Evolutionary conservation across 2,797 vertebrate species (phyloP), one percentile per base, ranked within the genome.

Genomic region (Selene dorsalis): DNA sequence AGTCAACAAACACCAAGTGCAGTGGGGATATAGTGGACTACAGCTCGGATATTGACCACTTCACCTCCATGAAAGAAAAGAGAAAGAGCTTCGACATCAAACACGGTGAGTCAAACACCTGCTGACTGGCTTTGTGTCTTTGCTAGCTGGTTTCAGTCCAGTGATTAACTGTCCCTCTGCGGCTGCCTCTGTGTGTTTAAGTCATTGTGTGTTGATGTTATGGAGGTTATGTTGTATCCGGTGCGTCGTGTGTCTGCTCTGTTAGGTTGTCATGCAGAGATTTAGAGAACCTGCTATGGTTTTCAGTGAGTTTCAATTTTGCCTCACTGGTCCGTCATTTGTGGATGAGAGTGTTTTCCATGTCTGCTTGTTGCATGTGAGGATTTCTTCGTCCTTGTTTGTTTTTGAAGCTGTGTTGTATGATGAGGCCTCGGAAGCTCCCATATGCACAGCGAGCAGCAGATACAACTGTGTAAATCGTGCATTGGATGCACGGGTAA

Each of bases 271-370:
- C 48, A 28, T 60, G 55, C 9, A 41, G 30, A 41, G 24, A 9
- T 16, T 20, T 20, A 2, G 11, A 10, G 30, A 30, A 30, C 35
- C 48, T 78, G 61, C 9, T n/a, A 56, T 53, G n/a, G 57, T 47
- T 71, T 62, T 45, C 24, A 68, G 4, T 78, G 6, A 45, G 41
- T 66, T n/a, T 24, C 2, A 55, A 39, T 45, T 63, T 59, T 20
- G 4, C 39, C 39, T 32, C 7, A 22, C 50, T 47, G 28, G 14
- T 30, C 16, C 69, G 55, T 64, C 24, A 63, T 76, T 63, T 77
- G 38, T 75, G 68, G 75, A n/a, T 43, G 12, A 74, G 56, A 22
- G 60, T 52, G 45, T 43, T n/a, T 45, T 28, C 43, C 41, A 72
- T n/a, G 18, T 62, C 14, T 26, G 32, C 12, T 7, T 1, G 38